phyloP scores from a whole-genome alignment of 2,797 vertebrate species.

The Labroides dimidiatus region DNA sequence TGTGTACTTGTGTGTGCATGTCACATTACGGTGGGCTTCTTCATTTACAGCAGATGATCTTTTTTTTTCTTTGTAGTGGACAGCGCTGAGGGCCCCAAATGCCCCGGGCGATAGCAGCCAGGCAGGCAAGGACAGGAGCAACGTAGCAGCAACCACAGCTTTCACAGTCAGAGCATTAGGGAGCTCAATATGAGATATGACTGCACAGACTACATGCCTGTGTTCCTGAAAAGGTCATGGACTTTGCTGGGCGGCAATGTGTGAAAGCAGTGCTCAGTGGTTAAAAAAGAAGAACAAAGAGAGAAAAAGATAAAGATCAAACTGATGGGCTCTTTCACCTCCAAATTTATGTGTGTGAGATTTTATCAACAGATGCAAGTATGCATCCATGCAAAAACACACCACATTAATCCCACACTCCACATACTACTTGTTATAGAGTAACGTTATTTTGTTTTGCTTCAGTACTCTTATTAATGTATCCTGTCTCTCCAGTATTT shows the following conservation, averaged over 20 bases:
- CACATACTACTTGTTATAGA: no score
- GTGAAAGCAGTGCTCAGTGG: constrained; percentile 80
- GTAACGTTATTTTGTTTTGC: no score
- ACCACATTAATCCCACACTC: not conserved
- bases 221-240: constrained; percentile 84
- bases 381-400: not conserved
- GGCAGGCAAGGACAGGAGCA: constrained; percentile 74
- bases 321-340: constrained; percentile 30
- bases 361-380: constrained; percentile 25
- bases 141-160: constrained; percentile 68
- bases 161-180: constrained; percentile 75
- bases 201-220: constrained; percentile 80
- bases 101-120: constrained; percentile 73
- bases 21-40: constrained; percentile 84
- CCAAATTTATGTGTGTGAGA: constrained; percentile 7
- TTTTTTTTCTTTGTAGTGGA: constrained; percentile 69
- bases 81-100: constrained; percentile 78
- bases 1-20: constrained; percentile 62
- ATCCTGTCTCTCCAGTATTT: no score
- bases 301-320: constrained; percentile 45
- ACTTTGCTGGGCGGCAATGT: constrained; percentile 82
- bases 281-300: constrained; percentile 47
- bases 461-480: no score
- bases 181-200: constrained; percentile 86
- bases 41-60: constrained; percentile 81